Percentiles rank a stretch among this genome's conserved stretches.
These are phyloP conservation scores for Ernsta delagoae DNA, from an alignment of 2,888 invertebrate genomes.

Conservation along the genomic window DNA sequence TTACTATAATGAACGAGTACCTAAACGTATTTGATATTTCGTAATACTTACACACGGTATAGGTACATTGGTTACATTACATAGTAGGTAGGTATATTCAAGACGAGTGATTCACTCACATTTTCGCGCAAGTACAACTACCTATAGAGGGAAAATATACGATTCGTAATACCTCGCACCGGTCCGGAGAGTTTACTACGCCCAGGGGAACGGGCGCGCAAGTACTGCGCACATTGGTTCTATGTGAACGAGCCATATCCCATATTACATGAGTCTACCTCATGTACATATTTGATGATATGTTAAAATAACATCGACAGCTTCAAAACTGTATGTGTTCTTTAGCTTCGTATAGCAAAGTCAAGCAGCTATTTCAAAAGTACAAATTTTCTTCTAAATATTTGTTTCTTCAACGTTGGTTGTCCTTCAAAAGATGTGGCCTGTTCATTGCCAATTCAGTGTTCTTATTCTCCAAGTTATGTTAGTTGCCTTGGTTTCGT, in stretches of 20 bases:
- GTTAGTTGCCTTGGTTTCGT: too few species aligned
- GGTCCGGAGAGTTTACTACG: conserved; percentile 59
- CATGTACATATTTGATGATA: conserved; percentile 11
- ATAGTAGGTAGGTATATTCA: too few species aligned
- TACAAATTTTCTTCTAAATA: too few species aligned
- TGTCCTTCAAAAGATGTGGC: too few species aligned
- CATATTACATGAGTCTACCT: conserved; percentile 15
- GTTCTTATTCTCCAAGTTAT: too few species aligned
- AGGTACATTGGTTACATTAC: too few species aligned
- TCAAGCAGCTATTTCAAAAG: background rate
- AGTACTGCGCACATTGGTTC: conserved; percentile 61
- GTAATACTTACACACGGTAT: too few species aligned
- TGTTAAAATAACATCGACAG: background rate
- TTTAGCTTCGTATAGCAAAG: background rate
- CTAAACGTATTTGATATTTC: too few species aligned
- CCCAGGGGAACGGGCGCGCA: conserved; percentile 61
- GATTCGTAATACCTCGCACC: conserved; percentile 47
- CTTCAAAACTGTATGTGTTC: background rate
- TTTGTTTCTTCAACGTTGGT: too few species aligned
- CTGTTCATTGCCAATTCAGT: too few species aligned
- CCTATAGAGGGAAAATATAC: conserved; percentile 30
- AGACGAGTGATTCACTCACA: conserved; percentile 10
- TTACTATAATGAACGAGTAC: too few species aligned
- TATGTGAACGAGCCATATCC: conserved; percentile 49
- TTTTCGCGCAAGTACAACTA: conserved; percentile 20